Evolutionary conservation across 2,888 invertebrate species (phyloP).

Genomic region (Phymatocera aterrima): DNA sequence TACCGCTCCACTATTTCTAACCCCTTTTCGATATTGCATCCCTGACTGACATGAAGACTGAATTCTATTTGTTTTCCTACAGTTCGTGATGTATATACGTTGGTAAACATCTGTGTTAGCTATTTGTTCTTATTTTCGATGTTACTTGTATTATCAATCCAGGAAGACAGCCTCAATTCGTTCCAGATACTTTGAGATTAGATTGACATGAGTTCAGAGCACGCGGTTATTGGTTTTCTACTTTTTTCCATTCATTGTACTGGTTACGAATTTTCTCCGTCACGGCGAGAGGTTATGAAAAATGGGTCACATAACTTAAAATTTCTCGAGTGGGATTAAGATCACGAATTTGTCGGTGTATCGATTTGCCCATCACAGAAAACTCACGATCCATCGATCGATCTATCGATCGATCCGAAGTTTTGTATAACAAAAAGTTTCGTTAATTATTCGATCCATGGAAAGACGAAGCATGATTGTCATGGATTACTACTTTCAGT

Average conservation of each 20-base stretch:
- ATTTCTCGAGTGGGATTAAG: not conserved
- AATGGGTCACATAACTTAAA: not conserved
- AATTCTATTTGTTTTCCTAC: not conserved
- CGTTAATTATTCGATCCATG: not conserved
- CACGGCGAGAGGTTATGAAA: not conserved
- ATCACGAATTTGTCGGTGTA: not conserved
- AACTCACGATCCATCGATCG: not conserved
- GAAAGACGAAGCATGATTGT: no score
- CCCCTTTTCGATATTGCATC: slow-evolving; percentile 20
- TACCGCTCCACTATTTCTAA: not conserved
- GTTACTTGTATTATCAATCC: not conserved
- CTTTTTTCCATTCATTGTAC: not conserved
- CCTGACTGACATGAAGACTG: not conserved
- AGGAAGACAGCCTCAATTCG: not conserved
- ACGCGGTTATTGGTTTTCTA: not conserved
- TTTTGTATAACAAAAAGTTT: no score
- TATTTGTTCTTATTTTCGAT: not conserved
- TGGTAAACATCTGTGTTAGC: not conserved
- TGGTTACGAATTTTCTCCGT: not conserved
- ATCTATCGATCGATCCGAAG: not conserved
- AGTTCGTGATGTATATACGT: not conserved
- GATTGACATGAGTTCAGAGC: not conserved
- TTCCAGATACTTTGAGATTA: not conserved
- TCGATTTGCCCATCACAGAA: not conserved
- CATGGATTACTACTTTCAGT: no score